Evolutionary conservation across 2,797 vertebrate genomes (phyloP), one percentile per base, ranked within the genome.

Genomic region (Enteromius paludinosus): DNA sequence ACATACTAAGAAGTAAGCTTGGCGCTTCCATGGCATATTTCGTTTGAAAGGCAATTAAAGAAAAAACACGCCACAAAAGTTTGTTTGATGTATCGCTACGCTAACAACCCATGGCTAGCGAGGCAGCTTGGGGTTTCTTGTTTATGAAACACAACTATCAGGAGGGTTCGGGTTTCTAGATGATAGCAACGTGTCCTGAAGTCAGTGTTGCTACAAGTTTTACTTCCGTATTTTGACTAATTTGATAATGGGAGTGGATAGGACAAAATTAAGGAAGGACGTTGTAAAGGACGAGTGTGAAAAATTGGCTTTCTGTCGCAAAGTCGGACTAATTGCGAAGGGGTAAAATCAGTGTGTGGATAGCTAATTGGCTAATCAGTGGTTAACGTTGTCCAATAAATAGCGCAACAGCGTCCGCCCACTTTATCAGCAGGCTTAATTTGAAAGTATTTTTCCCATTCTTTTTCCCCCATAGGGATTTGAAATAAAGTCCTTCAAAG

Each of bases 71-170:
- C 54, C 20, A 43, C 66, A 61, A 41, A 47, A 62, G 54, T 81
- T 72, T 62, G 56, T 62, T 80, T 80, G 9, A 62, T 71, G 68
- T 64, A 71, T 71, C 15, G 38, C 78, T 35, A 71, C 8, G n/a
- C 72, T 59, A 25, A 41, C n/a, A 59, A 75, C 72, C 35, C n/a
- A 59, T 59, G 33, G 72, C 54, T 64, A 72, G 79, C 30, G 25
- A 62, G 54, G 20, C 68, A 80, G 8, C 41, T 72, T 64, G 43
- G 79, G 54, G 15, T 64, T 81, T 49, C 41, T 72, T 59, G 30
- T 72, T 71, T 76, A 76, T 76, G 56, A 76, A 30, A 5, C 11
- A 3, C 38, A 61, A 61, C 73, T 76, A 43, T 61, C 73, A 61
- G 56, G 38, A 62, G 56, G 73, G 23, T 80, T 80, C 4, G 41